Evolutionary conservation across 2,797 vertebrate species (phyloP).

Genomic region (Masticophis lateralis): DNA sequence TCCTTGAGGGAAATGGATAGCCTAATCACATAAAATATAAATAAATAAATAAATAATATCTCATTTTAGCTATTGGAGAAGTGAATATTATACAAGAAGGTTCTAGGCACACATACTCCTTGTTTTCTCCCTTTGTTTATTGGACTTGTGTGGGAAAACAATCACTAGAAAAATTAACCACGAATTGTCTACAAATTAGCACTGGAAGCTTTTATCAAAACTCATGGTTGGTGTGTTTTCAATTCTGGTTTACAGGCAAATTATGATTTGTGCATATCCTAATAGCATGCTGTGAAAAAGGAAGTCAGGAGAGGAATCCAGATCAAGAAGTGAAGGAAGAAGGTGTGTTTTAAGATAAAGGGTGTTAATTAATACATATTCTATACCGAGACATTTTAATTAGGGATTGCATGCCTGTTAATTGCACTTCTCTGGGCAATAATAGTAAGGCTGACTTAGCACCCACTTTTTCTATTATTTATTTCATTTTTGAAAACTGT

Average conservation of each 20-base stretch:
- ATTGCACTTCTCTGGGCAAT: neutral
- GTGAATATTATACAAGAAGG: neutral
- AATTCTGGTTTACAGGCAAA: neutral
- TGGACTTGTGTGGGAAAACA: neutral
- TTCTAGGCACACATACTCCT: neutral
- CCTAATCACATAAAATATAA: neutral
- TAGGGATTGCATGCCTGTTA: neutral
- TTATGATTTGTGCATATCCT: neutral
- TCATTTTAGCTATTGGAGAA: neutral
- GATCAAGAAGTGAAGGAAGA: neutral
- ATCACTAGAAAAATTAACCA: neutral
- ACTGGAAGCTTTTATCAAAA: neutral
- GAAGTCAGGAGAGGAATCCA: neutral
- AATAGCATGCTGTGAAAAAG: neutral
- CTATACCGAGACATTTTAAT: neutral
- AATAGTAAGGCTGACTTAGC: neutral
- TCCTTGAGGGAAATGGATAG: neutral
- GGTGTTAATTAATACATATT: neutral
- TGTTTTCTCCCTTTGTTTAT: neutral
- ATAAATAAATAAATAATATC: neutral
- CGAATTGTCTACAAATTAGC: neutral
- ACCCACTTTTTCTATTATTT: neutral
- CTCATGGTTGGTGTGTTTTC: neutral
- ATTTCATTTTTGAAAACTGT: conserved; percentile 11
- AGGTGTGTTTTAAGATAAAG: neutral